Evolutionary conservation across 2,797 vertebrate genomes (phyloP).

Genomic region (Peromyscus melanophrys): DNA sequence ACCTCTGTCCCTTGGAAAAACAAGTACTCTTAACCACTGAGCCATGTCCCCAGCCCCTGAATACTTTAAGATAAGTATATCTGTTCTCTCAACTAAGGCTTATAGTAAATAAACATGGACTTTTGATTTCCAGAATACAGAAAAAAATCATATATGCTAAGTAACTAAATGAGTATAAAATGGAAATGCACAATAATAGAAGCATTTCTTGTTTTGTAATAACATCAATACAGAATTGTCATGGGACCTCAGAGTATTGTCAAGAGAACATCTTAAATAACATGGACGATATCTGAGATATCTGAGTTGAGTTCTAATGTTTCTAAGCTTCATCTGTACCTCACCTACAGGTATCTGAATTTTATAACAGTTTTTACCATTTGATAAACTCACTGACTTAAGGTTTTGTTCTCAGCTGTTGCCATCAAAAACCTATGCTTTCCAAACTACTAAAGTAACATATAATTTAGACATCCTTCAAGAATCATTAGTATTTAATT

Average conservation of each 20-base stretch:
- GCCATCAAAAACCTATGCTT: neutral
- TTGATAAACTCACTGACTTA: neutral
- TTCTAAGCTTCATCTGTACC: neutral
- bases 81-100: neutral
- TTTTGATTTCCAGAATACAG: neutral
- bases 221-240: neutral
- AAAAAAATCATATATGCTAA: neutral
- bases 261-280: neutral
- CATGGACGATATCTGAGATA: neutral
- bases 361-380: neutral
- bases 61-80: neutral
- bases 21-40: neutral
- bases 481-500: neutral
- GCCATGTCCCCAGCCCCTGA: neutral
- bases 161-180: neutral
- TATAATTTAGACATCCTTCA: neutral
- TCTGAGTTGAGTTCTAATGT: accelerated
- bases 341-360: neutral
- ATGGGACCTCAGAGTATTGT: neutral
- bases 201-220: neutral
- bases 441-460: neutral
- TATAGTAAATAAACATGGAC: neutral
- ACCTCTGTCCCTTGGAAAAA: neutral
- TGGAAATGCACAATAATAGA: neutral
- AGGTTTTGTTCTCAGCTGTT: neutral